Evolutionary conservation across 2,888 invertebrate genomes (phyloP), one percentile per base, ranked within the genome.

Genomic region (Teinopalpus imperialis): DNA sequence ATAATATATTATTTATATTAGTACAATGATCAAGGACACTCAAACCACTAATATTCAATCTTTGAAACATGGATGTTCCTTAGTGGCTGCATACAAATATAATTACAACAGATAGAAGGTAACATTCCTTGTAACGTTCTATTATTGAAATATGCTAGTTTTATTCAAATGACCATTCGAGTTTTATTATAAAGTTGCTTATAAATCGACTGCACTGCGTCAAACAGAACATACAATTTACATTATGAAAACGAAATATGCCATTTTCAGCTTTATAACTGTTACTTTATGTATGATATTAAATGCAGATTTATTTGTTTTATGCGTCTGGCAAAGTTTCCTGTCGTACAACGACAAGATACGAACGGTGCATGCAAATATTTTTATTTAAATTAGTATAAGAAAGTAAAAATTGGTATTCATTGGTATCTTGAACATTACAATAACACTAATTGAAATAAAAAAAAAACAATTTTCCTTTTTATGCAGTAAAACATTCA

Each of bases 201-300:
- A 40, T 30, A 31, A 40, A 40, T 23, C 21, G 23, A 23, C 30
- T 40, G 30, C 40, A 40, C 20, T 40, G 23, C 30, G 30, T 29
- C 30, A 39, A 26, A 30, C 7, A 14, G 13, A 29, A 2, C 13
- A 21, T 23, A 36, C 32, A 39, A 37, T 16, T 26, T 6, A 3
- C 7, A n/a, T n/a, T 36, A 26, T 13, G 7, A 6, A 7, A 37
- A 3, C 4, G 3, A n/a, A 27, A 10, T 37, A 3, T 36, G 7
- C 2, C 6, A 23, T 26, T 10, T 37, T 37, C 7, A 21, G 21
- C 21, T 34, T 34, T 34, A 34, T 12, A n/a, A 0, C 2, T 7
- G 21, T 34, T 3, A 2, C 4, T 21, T 34, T 21, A 34, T 16
- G 2, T 16, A n/a, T 18, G 27, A 20, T 20, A 27, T 27, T 39